Base-by-base conservation (phyloP, 2,888 invertebrate genomes). In the Drosophila acutilabella region DNA sequence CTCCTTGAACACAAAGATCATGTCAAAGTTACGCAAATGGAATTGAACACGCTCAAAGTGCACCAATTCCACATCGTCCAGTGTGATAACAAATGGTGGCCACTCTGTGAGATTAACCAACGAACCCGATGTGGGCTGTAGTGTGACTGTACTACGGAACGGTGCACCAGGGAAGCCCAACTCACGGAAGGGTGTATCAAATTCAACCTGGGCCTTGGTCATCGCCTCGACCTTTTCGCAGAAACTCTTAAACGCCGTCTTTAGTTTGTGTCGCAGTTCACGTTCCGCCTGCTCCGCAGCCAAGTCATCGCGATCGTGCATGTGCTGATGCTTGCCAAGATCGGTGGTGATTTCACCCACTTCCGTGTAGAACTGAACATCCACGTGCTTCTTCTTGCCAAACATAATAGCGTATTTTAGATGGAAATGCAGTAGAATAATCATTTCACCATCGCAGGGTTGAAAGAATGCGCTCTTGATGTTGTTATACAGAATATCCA, bases 271-370 rank as follows among this genome's bases (percentile, higher is more conserved):
- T 33, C 99, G 94, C 78, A 99, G 94, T 90, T 99, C 99, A 54
- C 99, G 93, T 93, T 99, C 99, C 59, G 98, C 97, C 93, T 99
- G 99, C 93, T 99, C 99, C 6, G 99, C 98, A 0, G 99, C 98
- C 67, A 99, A 93, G 93, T 99, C 99, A 92, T 99, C 99, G 45
- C 99, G 94, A 93, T 99, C 99, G 92, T 99, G 99, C 99, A 99
- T 99, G 92, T 99, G 99, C 92, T 99, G 99, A 92, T 99, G 99
- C 92, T 99, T 99, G 47, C 99, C 99, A 87, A 99, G 94, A 94
- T 99, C 99, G 0, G 99, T 99, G 0, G 99, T 99, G 66, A 99
- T 99, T 93, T 99, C 99, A 88, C 99, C 99, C 58, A 99, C 99
- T 93, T 99, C 99, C 0, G 99, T 99, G 92, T 99, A 99, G 93